Conservation (phyloP, 2,797 vertebrate genomes). For the Gobionotothen gibberifrons region DNA sequence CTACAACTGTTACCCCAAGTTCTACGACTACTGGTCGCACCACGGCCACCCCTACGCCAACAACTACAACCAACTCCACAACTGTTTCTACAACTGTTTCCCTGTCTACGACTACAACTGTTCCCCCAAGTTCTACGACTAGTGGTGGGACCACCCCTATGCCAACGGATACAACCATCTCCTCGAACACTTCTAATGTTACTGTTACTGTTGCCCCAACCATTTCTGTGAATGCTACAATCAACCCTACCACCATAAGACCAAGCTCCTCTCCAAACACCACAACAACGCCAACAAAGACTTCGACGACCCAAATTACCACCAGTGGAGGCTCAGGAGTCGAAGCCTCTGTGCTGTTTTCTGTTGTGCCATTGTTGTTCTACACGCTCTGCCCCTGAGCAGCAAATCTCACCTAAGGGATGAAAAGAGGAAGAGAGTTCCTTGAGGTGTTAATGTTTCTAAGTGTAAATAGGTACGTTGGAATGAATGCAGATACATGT, state of each 20-base stretch:
- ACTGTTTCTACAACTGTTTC: no score
- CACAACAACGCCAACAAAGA: rapidly evolving
- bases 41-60: no score
- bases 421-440: neutral
- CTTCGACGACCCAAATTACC: neutral
- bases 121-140: no score
- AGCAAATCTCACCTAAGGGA: neutral
- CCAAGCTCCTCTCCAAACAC: neutral
- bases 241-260: rapidly evolving
- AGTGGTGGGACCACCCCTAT: no score
- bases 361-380: conserved; percentile 32
- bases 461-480: neutral
- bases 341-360: conserved; percentile 43
- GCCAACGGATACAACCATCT: rapidly evolving
- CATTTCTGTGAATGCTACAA: rapidly evolving
- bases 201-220: no score
- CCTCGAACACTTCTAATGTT: rapidly evolving
- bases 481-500: neutral
- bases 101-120: no score
- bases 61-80: no score
- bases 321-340: conserved; percentile 11
- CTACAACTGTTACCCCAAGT: no score
- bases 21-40: no score
- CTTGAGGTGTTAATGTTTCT: neutral
- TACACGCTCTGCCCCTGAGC: conserved; percentile 35